Base-by-base conservation (phyloP, 2,888 invertebrate species). In the Troglohyphantes excavatus region DNA sequence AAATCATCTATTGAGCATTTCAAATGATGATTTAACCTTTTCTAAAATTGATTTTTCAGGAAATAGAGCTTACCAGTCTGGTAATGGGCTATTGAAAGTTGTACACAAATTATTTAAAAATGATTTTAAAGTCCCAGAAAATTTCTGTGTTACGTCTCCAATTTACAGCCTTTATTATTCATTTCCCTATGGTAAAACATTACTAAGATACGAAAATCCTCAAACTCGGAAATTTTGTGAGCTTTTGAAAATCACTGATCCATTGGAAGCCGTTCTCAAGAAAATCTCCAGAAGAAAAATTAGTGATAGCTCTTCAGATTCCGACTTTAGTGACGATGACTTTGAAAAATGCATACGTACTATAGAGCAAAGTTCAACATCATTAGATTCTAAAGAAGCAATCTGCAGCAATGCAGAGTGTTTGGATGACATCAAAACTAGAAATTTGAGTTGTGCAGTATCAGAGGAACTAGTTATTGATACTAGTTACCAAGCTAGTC, bases 1-100 rank as follows among this genome's bases (percentile, higher is more conserved):
- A 0, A 97, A 99, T 94, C 97, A 98, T 94, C 95, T 99, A 70
- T 94, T 97, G 65, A 96, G 95, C 93, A 95, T 97, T 0, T 96
- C 96, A 92, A 95, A 94, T 92, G 93, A 94, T 9, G 95, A 95
- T 68, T 95, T 95, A 92, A 97, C 96, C 93, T 95, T 98, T 96
- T 98, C 98, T 0, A 97, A 97, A 9, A 95, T 96, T 59, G 95
- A 96, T 53, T 94, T 95, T 27, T 94, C 94, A 92, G 96, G 96
- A 92, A 95, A 96, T 92, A 96, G 95, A 94, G 94, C 95, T 91
- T 97, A 96, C 93, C 95, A 95, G 76, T 97, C 97, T 23, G 96
- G 96, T 6, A 94, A 95, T 76, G 96, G 96, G 86, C 98, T 98
- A 93, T 95, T 96, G 91, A 94, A 95, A 21, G 93, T 94, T 23